A percentile compares a stretch with the other conserved stretches of the same genome.
Conservation (phyloP, 1,140 invertebrate species). For the Condylostylus longicornis region DNA sequence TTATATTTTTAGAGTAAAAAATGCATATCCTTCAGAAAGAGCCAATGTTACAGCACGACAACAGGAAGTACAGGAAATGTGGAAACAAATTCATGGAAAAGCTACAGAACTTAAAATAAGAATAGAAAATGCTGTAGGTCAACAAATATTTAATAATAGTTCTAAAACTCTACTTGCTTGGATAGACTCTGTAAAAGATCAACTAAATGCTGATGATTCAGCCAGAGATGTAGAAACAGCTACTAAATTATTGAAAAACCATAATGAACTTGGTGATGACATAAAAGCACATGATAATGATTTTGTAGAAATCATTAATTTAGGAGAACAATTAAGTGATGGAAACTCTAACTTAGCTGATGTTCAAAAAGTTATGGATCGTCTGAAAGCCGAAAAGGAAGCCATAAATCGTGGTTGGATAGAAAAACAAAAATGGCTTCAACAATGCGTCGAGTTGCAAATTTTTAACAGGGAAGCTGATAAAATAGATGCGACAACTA, state of each 20-base stretch:
- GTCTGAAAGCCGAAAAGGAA: conserved; percentile 58
- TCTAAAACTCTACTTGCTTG: conserved; percentile 65
- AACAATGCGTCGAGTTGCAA: conserved; percentile 74
- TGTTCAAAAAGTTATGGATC: conserved; percentile 55
- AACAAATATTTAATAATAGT: conserved; percentile 81
- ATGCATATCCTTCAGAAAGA: conserved; percentile 78
- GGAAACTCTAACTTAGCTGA: conserved; percentile 53
- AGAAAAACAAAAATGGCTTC: conserved; percentile 66
- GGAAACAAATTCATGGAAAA: conserved; percentile 74
- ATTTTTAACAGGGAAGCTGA: conserved; percentile 92
- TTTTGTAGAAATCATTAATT: conserved; percentile 58
- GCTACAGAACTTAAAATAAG: conserved; percentile 62
- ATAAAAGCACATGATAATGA: conserved; percentile 64
- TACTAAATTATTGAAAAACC: conserved; percentile 77
- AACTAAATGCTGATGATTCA: conserved; percentile 64
- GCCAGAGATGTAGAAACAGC: conserved; percentile 81
- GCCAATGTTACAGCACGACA: conserved; percentile 72
- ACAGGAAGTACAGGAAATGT: conserved; percentile 71
- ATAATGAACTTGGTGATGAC: conserved; percentile 80
- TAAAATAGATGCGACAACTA: conserved; percentile 88
- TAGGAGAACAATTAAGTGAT: conserved; percentile 58
- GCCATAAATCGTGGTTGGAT: conserved; percentile 62
- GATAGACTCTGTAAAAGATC: conserved; percentile 61
- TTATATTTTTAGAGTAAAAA: conserved; percentile 51
- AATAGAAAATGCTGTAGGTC: conserved; percentile 83